A percentile compares a stretch with the other conserved stretches of the same genome.
Conservation (phyloP, 2,797 vertebrate species). For the Hoplostethus atlanticus region DNA sequence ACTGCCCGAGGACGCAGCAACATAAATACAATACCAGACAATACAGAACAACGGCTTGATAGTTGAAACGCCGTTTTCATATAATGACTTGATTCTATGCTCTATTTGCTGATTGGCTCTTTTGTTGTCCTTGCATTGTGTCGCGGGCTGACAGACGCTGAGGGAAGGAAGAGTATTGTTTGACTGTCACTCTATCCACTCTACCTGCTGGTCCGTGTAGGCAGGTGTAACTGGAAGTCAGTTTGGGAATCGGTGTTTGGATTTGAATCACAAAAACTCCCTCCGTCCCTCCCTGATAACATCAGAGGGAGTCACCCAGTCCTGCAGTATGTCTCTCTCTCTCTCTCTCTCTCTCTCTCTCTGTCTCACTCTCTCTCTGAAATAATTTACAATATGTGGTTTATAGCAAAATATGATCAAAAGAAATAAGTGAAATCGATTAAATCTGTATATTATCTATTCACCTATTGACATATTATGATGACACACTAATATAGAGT, state of each 20-base stretch:
- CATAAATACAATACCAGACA: not conserved
- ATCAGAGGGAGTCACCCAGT: slow-evolving; percentile 7
- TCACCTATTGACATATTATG: not conserved
- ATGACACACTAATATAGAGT: not conserved
- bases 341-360: not conserved
- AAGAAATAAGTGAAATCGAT: not conserved
- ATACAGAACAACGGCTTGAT: not conserved
- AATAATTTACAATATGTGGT: not conserved
- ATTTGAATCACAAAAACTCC: slow-evolving; percentile 66
- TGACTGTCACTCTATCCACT: slow-evolving; percentile 38
- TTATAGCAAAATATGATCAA: too few species aligned
- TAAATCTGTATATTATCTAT: not conserved
- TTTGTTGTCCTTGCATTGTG: not conserved
- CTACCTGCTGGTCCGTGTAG: slow-evolving; percentile 20
- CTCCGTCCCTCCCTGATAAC: slow-evolving; percentile 9
- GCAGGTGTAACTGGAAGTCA: slow-evolving; percentile 62
- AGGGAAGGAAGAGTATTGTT: slow-evolving; percentile 39
- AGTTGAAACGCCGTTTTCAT: not conserved
- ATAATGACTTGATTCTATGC: not conserved
- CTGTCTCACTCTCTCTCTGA: slow-evolving; percentile 17
- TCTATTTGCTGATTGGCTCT: slow-evolving; percentile 2
- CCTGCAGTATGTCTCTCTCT: not conserved
- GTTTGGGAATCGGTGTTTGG: slow-evolving; percentile 39
- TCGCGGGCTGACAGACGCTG: slow-evolving; percentile 24
- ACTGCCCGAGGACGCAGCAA: not conserved